Evolutionary conservation across 2,113 vertebrate species (phyloP), one percentile per base, ranked within the genome.

Genomic region (Caloenas nicobarica): DNA sequence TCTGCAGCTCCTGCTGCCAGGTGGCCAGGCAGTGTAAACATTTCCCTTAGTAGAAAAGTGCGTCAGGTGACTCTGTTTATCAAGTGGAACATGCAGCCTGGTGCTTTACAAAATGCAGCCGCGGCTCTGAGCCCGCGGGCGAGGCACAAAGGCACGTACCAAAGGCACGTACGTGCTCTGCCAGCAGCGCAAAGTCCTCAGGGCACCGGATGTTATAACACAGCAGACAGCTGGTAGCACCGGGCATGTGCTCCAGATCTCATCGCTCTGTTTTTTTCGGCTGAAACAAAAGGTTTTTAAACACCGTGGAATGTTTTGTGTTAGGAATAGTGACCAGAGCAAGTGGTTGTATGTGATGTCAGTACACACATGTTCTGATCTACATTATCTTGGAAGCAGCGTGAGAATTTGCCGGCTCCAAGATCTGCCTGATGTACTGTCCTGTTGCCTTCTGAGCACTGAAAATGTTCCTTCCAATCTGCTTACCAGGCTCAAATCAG

Each of bases 121-220:
- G 0, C 18, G 29, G 16, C 48, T 16, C 17, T 5, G 3, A 2
- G 3, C 21, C n/a, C 0, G 0, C 0, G 1, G 60, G 34, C 31
- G 42, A 15, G 60, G 23, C 31, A 7, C 13, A 4, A 18, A 21
- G 72, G 50, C 17, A 0, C 0, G 4, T 21, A 7, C 3, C 42
- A 44, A 44, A 44, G 72, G 50, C 17, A 0, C 0, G 4, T 18
- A 7, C 3, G 13, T 13, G 40, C 80, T 70, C 26, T 44, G 70
- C 61, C 57, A 16, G 5, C 69, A 0, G 24, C 40, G 28, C 58
- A 34, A 11, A 61, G 66, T 72, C 61, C 50, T 54, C 10, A 0
- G 50, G 57, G 21, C 9, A 6, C n/a, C 7, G 2, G 24, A 3
- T 80, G 36, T 51, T 76, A 13, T 25, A 54, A 26, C 36, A 8